Evolutionary conservation across 2,888 invertebrate species (phyloP).

Genomic region (Coleophora deauratella): DNA sequence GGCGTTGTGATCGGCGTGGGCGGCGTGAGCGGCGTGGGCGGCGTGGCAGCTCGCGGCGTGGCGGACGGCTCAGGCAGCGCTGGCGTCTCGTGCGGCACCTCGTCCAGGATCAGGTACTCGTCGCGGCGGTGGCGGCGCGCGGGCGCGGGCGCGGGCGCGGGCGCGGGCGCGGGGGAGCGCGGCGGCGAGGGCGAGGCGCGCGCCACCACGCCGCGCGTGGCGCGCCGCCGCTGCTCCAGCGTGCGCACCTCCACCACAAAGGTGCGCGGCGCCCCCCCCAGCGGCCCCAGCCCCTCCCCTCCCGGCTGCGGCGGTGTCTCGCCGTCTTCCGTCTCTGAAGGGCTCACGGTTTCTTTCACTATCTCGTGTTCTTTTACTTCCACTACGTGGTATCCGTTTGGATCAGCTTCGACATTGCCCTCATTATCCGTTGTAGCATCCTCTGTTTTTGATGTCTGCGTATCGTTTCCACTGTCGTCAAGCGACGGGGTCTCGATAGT

Average conservation of each 20-base stretch:
- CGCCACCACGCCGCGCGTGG: slow-evolving; percentile 40
- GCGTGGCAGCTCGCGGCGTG: slow-evolving; percentile 25
- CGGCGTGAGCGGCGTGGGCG: slow-evolving; percentile 6
- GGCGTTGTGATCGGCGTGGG: slow-evolving; percentile 1
- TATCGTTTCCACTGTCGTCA: slow-evolving; percentile 42
- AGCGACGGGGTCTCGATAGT: slow-evolving; percentile 26
- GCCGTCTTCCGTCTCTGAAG: slow-evolving; percentile 50
- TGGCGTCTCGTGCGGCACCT: slow-evolving; percentile 39
- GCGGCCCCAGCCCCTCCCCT: not conserved
- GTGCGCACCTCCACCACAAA: slow-evolving; percentile 55
- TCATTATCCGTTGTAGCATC: slow-evolving; percentile 15
- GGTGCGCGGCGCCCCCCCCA: slow-evolving; percentile 48
- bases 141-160: not conserved
- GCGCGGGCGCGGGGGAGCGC: not conserved
- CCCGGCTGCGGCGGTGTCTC: slow-evolving; percentile 69
- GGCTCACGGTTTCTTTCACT: slow-evolving; percentile 53
- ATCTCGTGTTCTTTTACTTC: slow-evolving; percentile 82
- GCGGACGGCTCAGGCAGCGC: slow-evolving; percentile 49
- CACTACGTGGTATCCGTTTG: slow-evolving; percentile 65
- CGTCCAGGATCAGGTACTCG: slow-evolving; percentile 49
- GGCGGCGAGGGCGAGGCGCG: slow-evolving; percentile 22
- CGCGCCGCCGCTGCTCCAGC: slow-evolving; percentile 49
- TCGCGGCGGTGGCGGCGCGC: slow-evolving; percentile 10
- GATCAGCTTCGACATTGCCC: slow-evolving; percentile 19
- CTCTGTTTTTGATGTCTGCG: slow-evolving; percentile 7